A percentile compares a stretch with the other conserved stretches of the same genome.
Evolutionary conservation across 2,797 vertebrate species (phyloP).

Genomic region (Acrocephalus scirpaceus): DNA sequence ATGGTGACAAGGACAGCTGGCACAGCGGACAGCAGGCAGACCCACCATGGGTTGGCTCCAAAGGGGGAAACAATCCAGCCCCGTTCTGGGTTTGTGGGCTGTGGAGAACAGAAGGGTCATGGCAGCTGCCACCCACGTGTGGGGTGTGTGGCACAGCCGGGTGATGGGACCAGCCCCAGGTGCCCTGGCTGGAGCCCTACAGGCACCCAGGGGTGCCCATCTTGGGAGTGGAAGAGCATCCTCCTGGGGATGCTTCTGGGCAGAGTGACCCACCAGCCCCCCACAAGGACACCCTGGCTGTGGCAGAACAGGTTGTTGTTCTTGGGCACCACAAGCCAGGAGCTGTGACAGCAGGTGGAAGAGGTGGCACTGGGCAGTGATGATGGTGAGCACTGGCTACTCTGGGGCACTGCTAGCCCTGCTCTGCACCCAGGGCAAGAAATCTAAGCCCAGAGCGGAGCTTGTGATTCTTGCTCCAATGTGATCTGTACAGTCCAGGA

Average conservation of each 20-base stretch:
- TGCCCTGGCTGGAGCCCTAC: neutral
- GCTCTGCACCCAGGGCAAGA: neutral
- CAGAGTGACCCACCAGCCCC: neutral
- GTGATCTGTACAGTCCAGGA: neutral
- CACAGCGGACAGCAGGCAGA: conserved; percentile 69
- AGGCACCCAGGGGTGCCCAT: neutral
- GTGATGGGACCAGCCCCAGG: neutral
- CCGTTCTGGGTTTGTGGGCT: conserved; percentile 78
- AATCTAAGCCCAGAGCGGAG: neutral
- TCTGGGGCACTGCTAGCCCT: neutral
- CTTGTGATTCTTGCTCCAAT: neutral
- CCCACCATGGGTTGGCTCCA: conserved; percentile 80
- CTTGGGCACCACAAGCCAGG: neutral
- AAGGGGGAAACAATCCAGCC: conserved; percentile 78
- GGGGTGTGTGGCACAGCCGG: rapidly evolving
- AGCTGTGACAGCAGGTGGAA: neutral
- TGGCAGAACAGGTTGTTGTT: neutral
- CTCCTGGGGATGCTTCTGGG: neutral
- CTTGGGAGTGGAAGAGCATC: neutral
- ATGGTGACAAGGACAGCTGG: conserved; percentile 80
- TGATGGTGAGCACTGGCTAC: neutral
- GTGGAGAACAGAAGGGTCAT: neutral
- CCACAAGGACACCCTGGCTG: neutral
- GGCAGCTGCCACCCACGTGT: neutral
- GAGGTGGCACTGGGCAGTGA: rapidly evolving